Evolutionary conservation across 64 coral and sea anemone species (phyloP), one percentile per base, ranked within the genome.

Genomic region (Montipora capricornis): DNA sequence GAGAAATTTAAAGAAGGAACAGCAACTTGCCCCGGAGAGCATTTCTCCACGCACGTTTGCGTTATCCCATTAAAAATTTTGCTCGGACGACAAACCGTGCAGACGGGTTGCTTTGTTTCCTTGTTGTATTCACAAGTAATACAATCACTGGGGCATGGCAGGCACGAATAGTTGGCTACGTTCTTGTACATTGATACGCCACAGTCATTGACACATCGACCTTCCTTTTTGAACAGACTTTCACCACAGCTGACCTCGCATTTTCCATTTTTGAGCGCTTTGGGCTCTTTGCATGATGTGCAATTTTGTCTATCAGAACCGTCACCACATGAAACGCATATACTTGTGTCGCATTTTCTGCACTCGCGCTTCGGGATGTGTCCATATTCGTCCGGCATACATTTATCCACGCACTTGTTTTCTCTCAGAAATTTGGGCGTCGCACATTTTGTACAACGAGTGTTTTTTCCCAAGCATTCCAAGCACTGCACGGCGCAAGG

Each of bases 391-490:
- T 80, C 75, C 6, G 37, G 17, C 13, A 47, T 90, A 80, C 96
- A 98, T 4, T 48, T 91, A 2, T 9, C 20, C 12, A 95, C 84
- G 60, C 96, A 98, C 7, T 47, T 59, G 15, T 24, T 53, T 17
- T 77, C 66, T 37, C 88, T 92, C 17, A 95, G 73, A 51, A 98
- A 98, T 20, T 92, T 92, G 2, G 96, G 96, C 24, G 93, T 69
- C 48, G 59, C 58, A 69, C 96, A 98, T n/a, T 91, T 98, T 1
- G 68, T 95, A 68, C 96, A 98, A 45, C 89, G 96, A 12, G 17
- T 71, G 68, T 68, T 80, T 2, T 16, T 87, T 15, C 93, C 93
- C 15, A 95, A 59, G n/a, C 96, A 98, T 4, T 58, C 79, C 6
- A 90, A 90, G 22, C 96, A 98, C 0, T 48, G 19, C 5, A n/a